phyloP scores from a whole-genome alignment of 2,113 vertebrate genomes.

The Rhea americana region DNA sequence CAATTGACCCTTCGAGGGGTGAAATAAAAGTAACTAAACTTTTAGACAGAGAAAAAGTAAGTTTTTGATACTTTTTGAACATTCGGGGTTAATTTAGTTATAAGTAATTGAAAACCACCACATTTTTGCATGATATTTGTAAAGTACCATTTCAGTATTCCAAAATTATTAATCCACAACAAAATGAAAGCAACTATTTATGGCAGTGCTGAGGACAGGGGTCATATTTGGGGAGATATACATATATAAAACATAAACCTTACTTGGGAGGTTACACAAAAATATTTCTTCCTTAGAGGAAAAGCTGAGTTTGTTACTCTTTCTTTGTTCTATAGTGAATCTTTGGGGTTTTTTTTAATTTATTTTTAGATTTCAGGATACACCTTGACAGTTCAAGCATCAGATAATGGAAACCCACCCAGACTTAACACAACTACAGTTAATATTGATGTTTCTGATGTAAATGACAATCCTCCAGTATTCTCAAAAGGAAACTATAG shows the following conservation, averaged over 20 bases:
- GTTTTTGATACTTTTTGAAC: not conserved
- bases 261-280: not conserved
- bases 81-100: not conserved
- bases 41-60: constrained; percentile 93
- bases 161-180: not conserved
- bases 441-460: constrained; percentile 96
- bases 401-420: constrained; percentile 86
- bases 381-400: constrained; percentile 88
- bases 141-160: not conserved
- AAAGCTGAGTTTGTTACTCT: not conserved
- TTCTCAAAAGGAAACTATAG: constrained; percentile 95
- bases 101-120: not conserved
- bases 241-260: not conserved
- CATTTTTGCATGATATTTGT: not conserved
- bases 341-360: not conserved
- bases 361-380: constrained; percentile 90
- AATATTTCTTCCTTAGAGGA: not conserved
- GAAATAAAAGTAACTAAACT: constrained; percentile 91
- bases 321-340: not conserved
- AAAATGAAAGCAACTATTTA: not conserved
- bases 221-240: not conserved
- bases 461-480: constrained; percentile 94
- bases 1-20: constrained; percentile 86
- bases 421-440: constrained; percentile 84
- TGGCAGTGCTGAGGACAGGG: not conserved